Conservation (phyloP, 2,888 invertebrate species). For the Teleogryllus oceanicus region DNA sequence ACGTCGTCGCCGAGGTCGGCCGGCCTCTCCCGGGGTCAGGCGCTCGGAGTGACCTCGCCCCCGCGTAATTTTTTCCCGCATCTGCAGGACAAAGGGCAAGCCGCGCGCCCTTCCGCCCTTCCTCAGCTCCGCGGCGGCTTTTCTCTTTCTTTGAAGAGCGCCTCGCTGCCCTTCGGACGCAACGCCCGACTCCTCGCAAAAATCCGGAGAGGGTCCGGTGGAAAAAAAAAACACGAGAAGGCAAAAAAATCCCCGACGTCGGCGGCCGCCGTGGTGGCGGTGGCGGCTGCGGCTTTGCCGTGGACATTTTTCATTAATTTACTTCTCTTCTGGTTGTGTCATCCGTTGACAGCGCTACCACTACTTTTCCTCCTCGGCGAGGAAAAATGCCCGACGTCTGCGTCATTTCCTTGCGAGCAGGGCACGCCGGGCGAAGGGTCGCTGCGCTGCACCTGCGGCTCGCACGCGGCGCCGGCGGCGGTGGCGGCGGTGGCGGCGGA, state of each 20-base stretch:
- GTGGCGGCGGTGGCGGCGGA: no score
- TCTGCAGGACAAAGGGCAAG: not conserved
- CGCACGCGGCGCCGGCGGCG: not conserved
- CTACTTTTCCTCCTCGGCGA: not conserved
- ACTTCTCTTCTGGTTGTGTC: slow-evolving; percentile 34
- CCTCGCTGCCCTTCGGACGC: not conserved
- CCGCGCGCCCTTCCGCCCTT: not conserved
- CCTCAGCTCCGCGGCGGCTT: not conserved
- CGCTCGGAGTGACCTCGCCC: not conserved
- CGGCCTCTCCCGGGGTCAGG: no score
- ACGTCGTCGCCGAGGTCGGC: no score
- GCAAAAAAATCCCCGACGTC: no score
- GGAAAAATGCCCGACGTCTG: not conserved
- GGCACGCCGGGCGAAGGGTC: no score
- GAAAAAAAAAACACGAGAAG: not conserved
- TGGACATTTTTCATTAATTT: slow-evolving; percentile 36
- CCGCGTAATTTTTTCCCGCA: not conserved
- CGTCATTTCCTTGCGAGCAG: slow-evolving; percentile 9
- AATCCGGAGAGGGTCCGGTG: not conserved
- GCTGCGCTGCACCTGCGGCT: not conserved
- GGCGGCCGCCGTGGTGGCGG: not conserved
- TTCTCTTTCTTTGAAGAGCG: slow-evolving; percentile 18
- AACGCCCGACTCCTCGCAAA: not conserved
- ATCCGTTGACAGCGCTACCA: slow-evolving; percentile 29
- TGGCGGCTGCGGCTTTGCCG: slow-evolving; percentile 26